Evolutionary conservation across 2,888 invertebrate genomes (phyloP), one percentile per base, ranked within the genome.

Genomic region (Drosophila prolongata): DNA sequence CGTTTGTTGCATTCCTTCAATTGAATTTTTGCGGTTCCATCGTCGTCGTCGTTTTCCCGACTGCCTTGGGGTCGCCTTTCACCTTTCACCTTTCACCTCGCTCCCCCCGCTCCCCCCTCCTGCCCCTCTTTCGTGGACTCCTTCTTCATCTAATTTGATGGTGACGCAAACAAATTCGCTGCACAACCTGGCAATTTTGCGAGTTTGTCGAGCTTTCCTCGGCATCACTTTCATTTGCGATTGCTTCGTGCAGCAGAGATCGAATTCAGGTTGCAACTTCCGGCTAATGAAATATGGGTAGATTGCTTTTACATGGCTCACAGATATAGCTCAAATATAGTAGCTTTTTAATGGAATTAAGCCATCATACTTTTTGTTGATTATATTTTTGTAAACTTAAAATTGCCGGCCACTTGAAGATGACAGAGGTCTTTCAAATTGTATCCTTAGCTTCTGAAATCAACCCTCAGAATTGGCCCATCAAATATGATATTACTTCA

Each of bases 1-100:
- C 68, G 68, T 53, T 68, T 73, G 59, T 73, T 67, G 74, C 73
- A 73, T 67, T 73, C 52, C 64, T 64, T 71, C 64, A 71, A 71
- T 71, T 65, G 71, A 71, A 71, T 71, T 71, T 67, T 55, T 72
- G 72, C 65, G 72, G 73, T 72, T 49, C 56, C 47, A 30, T 47
- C 37, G 68, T 37, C 68, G 42, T 50, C 61, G 49, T 34, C 13
- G 14, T 46, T 16, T 14, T 24, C 43, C 11, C 10, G 14, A 34
- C 9, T 46, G 19, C 19, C 14, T 64, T 55, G 49, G 11, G n/a
- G 8, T 61, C 24, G 43, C n/a, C 16, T 16, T 24, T 16, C 38
- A 1, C n/a, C 56, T 6, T 16, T 16, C 16, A 1, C n/a, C 56
- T 19, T 14, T 16, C 24, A 9, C 50, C 57, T 10, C 19, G 2